Evolutionary conservation across 2,113 vertebrate genomes (phyloP), one percentile per base, ranked within the genome.

Genomic region (Isurus oxyrinchus): DNA sequence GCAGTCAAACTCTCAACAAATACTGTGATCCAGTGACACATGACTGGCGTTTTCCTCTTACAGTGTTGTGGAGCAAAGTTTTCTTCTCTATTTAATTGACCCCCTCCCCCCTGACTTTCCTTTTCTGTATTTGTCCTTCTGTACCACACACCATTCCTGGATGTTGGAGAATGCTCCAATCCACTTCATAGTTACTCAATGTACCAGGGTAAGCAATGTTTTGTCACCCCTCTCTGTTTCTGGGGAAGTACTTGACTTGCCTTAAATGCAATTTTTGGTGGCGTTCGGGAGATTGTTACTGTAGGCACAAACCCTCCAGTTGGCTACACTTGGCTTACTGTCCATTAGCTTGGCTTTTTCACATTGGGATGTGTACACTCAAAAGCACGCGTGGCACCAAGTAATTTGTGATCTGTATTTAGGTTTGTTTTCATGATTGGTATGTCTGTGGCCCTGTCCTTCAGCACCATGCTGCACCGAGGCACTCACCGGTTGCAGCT

Each of bases 341-440:
- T 55, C 81, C 40, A 21, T 84, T 19, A 44, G 40, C 16, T 84
- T 90, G 8, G 53, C 49, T 27, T 6, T 57, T 57, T 90, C 25
- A 14, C 11, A 31, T 13, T 57, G 53, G 25, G 31, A 31, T 57
- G 25, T 35, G 53, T 90, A 4, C 25, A 31, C 13, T 90, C 25
- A 13, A 13, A 31, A 31, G 8, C 27, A 2, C 27, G 53, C 31
- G 87, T 8, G 57, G 5, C 57, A 59, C 31, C 13, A 6, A 31
- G 88, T 91, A 35, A 61, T 59, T 59, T 61, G 55, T 91, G 88
- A n/a, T 93, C 27, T 93, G 31, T 21, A 1, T 35, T 19, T 94
- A 97, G 97, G 97, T 98, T 98, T 97, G 97, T 98, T 97, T 98
- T 98, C 81, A 97, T 98, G 91, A 97, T 97, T 6, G 98, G 98